Evolutionary conservation across 2,888 invertebrate species (phyloP), one percentile per base, ranked within the genome.

Genomic region (Meteorus colon): DNA sequence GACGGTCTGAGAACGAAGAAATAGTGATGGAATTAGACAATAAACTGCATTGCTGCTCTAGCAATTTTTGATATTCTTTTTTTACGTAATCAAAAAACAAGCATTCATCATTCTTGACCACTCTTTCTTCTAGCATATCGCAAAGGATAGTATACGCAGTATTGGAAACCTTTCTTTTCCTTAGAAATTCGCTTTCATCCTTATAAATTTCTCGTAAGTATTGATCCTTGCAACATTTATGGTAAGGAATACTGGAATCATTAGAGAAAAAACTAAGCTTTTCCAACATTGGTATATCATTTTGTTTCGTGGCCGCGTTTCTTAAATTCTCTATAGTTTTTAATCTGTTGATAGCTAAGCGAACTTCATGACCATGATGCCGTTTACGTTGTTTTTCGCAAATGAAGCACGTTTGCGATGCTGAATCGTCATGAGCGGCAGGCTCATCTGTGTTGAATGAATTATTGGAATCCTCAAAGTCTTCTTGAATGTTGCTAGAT

Each of bases 51-150:
- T 84, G 81, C 71, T 84, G 78, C 19, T 73, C 75, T 76, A 84
- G 71, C 72, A 79, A 78, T 48, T 72, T 59, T 65, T 66, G 51
- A 24, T 84, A 83, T 80, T 82, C 79, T 80, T 81, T 83, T 76
- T 83, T 82, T 19, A 84, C 77, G 65, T 51, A 67, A 71, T 82
- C 81, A 63, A 82, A 83, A 82, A 84, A 83, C 76, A 83, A 75
- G 75, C 81, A 83, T 82, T 83, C 82, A 60, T 79, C 82, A 73
- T 83, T 81, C 72, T 81, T 79, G 71, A 83, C 75, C 71, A 83
- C 79, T 70, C 24, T 29, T 82, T 81, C 78, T 78, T 81, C 80
- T 74, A 81, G 70, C 80, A 81, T 81, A 68, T 82, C 77, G 73
- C 81, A 24, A 24, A 24, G 24, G 1, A 24, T 24, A 24, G 24